Base-by-base conservation (phyloP, 2,888 invertebrate species). In the Biston stratarius region DNA sequence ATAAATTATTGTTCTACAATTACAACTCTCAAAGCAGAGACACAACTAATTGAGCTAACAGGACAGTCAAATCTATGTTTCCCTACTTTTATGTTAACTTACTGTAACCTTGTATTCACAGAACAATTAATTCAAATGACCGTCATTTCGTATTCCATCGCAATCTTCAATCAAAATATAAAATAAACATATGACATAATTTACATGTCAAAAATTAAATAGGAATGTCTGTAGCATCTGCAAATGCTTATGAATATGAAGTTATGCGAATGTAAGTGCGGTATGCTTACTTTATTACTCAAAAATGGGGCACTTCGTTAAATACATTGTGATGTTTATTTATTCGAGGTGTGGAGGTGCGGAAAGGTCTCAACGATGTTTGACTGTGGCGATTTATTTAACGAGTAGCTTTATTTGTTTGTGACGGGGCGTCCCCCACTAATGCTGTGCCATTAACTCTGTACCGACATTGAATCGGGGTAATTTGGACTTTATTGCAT, bases 381-480 rank as follows among this genome's bases (percentile, higher is more conserved):
- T 87, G 87, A 86, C 84, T 86, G 85, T 77, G 83, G 84, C 86
- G 87, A 89, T 90, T 89, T 89, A 88, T 89, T 87, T 87, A 89
- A 88, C 85, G 88, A 89, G 86, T 84, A 83, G 84, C 86, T 87
- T 88, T 88, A 88, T 89, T 89, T 89, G 89, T 88, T 87, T 87
- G 84, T 77, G 80, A 82, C 83, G 79, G 81, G 80, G 80, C 80
- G 81, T 80, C 84, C 83, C 82, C 79, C 76, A 74, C 87, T 89
- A 88, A 89, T 88, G 86, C 83, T 79, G 80, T 82, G 82, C 86
- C 84, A 87, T 89, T 89, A 88, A 85, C 86, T 86, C 80, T 79
- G 77, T 81, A 77, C 77, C 77, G 74, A 74, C 71, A 77, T 75
- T 81, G 77, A 83, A 82, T 83, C 83, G 83, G 71, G 75, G 74